Conservation (phyloP, 2,797 vertebrate species). For the Emys orbicularis region DNA sequence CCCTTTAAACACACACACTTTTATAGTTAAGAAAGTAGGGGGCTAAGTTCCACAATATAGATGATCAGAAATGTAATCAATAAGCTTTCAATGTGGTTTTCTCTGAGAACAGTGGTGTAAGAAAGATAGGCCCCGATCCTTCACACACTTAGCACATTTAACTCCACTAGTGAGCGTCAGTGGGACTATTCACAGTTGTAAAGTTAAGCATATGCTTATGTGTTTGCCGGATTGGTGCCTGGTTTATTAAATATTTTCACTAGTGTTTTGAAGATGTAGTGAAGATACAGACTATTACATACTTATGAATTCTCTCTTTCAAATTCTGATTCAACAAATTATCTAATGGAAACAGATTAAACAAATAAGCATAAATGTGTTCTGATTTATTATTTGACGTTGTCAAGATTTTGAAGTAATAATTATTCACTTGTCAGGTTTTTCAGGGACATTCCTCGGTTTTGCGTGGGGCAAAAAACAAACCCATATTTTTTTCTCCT, state of each 20-base stretch:
- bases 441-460: constrained; percentile 11
- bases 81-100: rapidly evolving
- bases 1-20: neutral
- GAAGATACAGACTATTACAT: neutral
- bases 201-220: no score
- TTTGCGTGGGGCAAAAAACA: neutral
- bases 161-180: no score
- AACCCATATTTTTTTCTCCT: neutral
- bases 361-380: neutral
- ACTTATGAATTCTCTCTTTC: neutral
- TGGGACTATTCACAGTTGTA: no score
- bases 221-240: no score
- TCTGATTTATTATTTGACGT: neutral
- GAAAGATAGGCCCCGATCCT: neutral
- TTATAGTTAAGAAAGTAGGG: no score
- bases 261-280: no score
- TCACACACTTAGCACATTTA: neutral
- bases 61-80: neutral
- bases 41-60: neutral
- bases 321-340: neutral
- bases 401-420: constrained; percentile 19
- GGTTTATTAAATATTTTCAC: no score
- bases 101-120: neutral
- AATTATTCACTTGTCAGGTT: neutral
- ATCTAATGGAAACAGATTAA: neutral